Percentiles rank a stretch among this genome's conserved stretches.
These are phyloP conservation scores for Brienomyrus longianalis DNA, from an alignment of 2,113 vertebrate genomes.

Conservation along the genomic window DNA sequence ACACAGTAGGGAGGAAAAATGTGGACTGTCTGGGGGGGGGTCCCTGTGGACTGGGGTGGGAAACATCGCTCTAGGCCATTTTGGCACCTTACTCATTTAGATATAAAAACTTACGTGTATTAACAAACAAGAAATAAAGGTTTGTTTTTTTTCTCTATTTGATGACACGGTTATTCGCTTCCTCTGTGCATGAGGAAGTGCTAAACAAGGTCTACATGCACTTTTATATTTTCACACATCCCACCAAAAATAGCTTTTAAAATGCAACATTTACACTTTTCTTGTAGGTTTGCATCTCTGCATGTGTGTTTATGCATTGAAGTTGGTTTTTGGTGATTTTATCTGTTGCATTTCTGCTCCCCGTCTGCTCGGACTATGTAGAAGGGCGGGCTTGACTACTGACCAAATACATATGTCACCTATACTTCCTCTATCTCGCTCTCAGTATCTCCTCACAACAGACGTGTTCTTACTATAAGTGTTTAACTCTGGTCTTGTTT, in stretches of 20 bases:
- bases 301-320: neutral
- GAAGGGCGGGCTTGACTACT: constrained; percentile 25
- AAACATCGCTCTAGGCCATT: neutral
- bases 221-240: neutral
- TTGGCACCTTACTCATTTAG: neutral
- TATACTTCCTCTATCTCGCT: constrained; percentile 44
- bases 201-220: neutral
- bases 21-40: neutral
- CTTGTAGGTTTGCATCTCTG: neutral
- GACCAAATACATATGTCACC: constrained; percentile 16
- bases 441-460: constrained; percentile 20
- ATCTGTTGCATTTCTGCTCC: neutral
- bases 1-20: neutral
- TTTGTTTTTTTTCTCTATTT: neutral
- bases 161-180: neutral
- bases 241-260: neutral
- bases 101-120: neutral
- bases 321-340: neutral
- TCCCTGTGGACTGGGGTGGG: neutral
- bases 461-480: neutral
- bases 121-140: neutral
- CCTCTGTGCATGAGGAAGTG: neutral
- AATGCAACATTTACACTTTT: neutral
- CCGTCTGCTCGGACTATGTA: neutral
- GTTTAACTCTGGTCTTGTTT: neutral